phyloP scores from a whole-genome alignment of 1,140 invertebrate genomes.

The Mizuhopecten yessoensis region DNA sequence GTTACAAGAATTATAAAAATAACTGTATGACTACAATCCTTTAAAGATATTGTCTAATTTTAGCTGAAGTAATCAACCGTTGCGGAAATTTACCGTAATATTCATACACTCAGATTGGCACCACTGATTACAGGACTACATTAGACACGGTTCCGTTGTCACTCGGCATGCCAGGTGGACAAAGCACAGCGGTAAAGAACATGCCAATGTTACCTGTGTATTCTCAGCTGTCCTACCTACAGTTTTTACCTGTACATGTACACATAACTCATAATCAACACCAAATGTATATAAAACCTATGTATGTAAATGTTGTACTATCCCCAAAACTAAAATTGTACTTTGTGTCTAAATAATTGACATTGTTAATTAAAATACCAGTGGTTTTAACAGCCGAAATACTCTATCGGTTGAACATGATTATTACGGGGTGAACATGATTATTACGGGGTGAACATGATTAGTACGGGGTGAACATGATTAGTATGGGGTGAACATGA shows the following conservation, averaged over 20 bases:
- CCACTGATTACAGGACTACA: conserved; percentile 18
- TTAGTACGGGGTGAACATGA: too few relatives aligned
- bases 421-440: too few relatives aligned
- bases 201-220: conserved; percentile 16
- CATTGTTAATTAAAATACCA: background rate
- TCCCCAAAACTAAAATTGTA: too few relatives aligned
- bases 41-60: background rate
- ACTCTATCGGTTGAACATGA: too few relatives aligned
- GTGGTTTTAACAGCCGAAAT: too few relatives aligned
- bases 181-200: conserved; percentile 26
- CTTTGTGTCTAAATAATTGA: background rate
- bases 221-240: background rate
- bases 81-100: background rate
- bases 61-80: background rate
- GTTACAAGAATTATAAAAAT: too few relatives aligned
- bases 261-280: background rate
- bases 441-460: too few relatives aligned
- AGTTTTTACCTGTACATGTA: background rate
- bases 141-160: conserved; percentile 3
- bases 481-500: too few relatives aligned
- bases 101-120: background rate
- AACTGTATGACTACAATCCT: too few relatives aligned
- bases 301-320: too few relatives aligned
- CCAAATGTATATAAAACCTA: too few relatives aligned
- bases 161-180: conserved; percentile 20